Evolutionary conservation across 2,888 invertebrate species (phyloP), one percentile per base, ranked within the genome.

Genomic region (Lymantria monacha): DNA sequence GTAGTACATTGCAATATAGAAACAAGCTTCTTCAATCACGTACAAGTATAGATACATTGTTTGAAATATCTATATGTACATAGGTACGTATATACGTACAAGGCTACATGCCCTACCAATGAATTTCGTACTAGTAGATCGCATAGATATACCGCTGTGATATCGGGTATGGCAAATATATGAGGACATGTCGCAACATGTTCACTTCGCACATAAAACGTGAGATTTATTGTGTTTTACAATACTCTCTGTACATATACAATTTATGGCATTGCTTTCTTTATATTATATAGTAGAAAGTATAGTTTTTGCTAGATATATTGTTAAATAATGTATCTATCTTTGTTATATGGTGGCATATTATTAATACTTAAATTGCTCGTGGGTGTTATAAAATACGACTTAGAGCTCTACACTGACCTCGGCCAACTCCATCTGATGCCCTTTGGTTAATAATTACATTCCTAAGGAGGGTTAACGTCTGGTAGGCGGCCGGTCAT

Each of bases 131-230:
- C 38, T n/a, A 38, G 38, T 38, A 38, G 55, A 64, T 63, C 55
- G 55, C 51, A 59, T 36, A 49, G 56, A 49, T 54, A 53, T 48
- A 57, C 55, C 48, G 49, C 43, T 45, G 40, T 44, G 54, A 59
- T 56, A 60, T 46, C 41, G 49, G 31, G 46, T 49, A 46, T 44
- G 31, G 61, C 53, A 60, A 55, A 63, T 60, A 61, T 49, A 44
- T 50, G 53, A 51, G 31, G 12, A 51, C 9, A 9, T 66, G 66
- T 62, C 65, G 68, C 65, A 68, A 66, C 58, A 59, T 58, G 59
- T 65, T 66, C 63, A 68, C 66, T 10, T 47, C 61, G 44, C 44
- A 54, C 56, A 60, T 66, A 68, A 66, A 66, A 63, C 61, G 45
- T 22, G 30, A 37, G 58, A 66, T 65, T 66, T 68, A 66, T 65